Evolutionary conservation across 2,797 vertebrate genomes (phyloP).

Genomic region (Macrochelys suwanniensis): DNA sequence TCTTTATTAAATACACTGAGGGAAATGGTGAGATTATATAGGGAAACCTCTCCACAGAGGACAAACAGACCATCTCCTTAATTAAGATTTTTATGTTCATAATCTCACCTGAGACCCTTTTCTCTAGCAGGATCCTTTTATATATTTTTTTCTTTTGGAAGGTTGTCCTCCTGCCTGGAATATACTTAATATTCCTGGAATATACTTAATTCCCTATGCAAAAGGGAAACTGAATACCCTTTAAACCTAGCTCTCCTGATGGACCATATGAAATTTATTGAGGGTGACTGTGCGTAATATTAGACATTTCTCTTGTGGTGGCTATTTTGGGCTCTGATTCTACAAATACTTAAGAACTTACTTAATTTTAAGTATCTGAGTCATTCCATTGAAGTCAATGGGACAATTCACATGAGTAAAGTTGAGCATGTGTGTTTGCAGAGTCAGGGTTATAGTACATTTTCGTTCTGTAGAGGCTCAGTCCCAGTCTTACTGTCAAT

Average conservation of each 20-base stretch:
- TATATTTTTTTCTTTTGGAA: neutral
- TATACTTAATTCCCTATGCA: rapidly evolving
- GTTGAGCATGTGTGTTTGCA: neutral
- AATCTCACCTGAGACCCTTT: neutral
- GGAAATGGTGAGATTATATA: rapidly evolving
- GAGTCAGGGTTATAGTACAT: rapidly evolving
- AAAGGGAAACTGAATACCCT: neutral
- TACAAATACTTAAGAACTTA: neutral
- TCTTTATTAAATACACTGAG: neutral
- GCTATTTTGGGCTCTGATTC: neutral
- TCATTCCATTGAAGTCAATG: neutral
- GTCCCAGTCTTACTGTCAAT: neutral
- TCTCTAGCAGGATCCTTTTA: neutral
- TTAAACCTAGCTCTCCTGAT: neutral
- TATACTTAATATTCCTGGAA: neutral
- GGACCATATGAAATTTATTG: neutral
- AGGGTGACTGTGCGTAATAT: neutral
- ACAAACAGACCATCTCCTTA: neutral
- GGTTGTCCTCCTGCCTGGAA: neutral
- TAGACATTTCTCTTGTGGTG: neutral
- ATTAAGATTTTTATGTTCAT: neutral
- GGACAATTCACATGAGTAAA: neutral
- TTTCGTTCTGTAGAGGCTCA: neutral
- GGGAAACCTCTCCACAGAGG: neutral
- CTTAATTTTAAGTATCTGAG: neutral